These are phyloP conservation scores for Pangasianodon gigas DNA, from an alignment of 2,113 vertebrate genomes.

Conservation along the genomic window DNA sequence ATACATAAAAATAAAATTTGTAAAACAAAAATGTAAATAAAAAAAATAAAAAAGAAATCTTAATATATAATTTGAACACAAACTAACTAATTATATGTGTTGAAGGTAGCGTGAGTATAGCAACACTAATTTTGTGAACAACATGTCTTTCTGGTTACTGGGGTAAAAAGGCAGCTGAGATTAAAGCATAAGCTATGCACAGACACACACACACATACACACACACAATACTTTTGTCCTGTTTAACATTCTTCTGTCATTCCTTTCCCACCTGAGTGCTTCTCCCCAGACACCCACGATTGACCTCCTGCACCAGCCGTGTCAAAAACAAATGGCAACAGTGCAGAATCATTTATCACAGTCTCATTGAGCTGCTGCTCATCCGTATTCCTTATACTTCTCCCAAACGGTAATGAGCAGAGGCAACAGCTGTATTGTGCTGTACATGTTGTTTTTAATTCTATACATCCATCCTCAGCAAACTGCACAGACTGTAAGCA, in stretches of 20 bases:
- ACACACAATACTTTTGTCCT: background rate
- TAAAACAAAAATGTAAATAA: background rate
- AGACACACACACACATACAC: conserved; percentile 52
- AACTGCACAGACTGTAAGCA: background rate
- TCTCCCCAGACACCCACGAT: conserved; percentile 41
- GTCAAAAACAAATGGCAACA: conserved; percentile 41
- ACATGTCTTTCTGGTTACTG: conserved; percentile 3
- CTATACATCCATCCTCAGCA: conserved; percentile 14
- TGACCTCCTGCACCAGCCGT: conserved; percentile 39
- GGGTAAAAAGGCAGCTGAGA: conserved; percentile 54
- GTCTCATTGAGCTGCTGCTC: conserved; percentile 41
- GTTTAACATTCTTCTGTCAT: conserved; percentile 41
- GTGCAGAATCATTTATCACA: conserved; percentile 47
- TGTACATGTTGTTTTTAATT: conserved; percentile 32
- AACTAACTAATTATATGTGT: background rate
- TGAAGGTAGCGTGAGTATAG: background rate
- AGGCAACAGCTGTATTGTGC: conserved; percentile 13
- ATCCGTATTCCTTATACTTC: conserved; percentile 10
- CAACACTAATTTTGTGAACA: background rate
- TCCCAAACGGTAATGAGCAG: conserved; percentile 1
- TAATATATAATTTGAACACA: background rate
- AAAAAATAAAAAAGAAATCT: background rate
- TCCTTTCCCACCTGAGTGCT: conserved; percentile 36
- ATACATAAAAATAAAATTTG: background rate
- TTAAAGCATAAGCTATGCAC: conserved; percentile 61